Evolutionary conservation across 2,797 vertebrate species (phyloP).

Genomic region (Rhincodon typus): DNA sequence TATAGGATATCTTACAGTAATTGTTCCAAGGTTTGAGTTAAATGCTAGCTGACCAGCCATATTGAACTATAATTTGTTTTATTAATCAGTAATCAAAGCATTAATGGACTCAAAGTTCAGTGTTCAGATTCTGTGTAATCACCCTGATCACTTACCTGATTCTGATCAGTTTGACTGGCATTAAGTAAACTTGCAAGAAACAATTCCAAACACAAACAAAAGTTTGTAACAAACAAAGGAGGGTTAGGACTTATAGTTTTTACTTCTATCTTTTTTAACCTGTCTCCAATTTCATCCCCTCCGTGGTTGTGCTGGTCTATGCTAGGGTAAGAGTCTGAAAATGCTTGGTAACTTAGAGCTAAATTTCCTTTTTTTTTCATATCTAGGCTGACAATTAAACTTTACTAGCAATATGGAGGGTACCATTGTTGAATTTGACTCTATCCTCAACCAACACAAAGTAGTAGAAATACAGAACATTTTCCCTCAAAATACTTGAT

Average conservation of each 20-base stretch:
- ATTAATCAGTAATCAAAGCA: not conserved
- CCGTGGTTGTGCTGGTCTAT: not conserved
- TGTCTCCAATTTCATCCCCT: not conserved
- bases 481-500: not conserved
- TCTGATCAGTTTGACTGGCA: not conserved
- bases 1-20: slow-evolving; percentile 10
- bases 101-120: not conserved
- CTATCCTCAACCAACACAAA: not conserved
- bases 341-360: not conserved
- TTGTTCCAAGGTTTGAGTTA: slow-evolving; percentile 11
- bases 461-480: not conserved
- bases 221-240: not conserved
- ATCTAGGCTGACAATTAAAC: not conserved
- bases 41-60: not conserved
- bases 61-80: not conserved
- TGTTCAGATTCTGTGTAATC: not conserved
- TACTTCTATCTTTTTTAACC: not conserved
- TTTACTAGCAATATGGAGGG: not conserved
- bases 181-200: not conserved
- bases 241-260: not conserved
- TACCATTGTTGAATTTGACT: not conserved
- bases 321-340: not conserved
- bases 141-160: not conserved
- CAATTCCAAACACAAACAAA: not conserved
- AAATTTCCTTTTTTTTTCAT: not conserved